A percentile compares a stretch with the other conserved stretches of the same genome.
Evolutionary conservation across 2,888 invertebrate species (phyloP).

Genomic region (Timandra comae): DNA sequence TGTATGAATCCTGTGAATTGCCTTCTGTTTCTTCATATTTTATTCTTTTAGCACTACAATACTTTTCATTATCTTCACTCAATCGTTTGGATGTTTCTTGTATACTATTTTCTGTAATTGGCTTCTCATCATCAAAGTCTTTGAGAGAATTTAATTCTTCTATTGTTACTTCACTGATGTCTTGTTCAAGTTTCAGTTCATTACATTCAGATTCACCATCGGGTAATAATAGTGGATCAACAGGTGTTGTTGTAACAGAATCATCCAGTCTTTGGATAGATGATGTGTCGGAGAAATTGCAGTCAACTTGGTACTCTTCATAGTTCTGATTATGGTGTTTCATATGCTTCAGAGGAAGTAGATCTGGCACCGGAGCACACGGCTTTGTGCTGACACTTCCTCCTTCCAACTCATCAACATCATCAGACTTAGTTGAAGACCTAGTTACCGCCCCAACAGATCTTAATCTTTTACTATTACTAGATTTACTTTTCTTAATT

Average conservation of each 20-base stretch:
- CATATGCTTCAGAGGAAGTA: constrained; percentile 60
- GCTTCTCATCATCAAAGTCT: constrained; percentile 51
- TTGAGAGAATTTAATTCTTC: constrained; percentile 53
- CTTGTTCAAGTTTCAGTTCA: constrained; percentile 56
- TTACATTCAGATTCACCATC: constrained; percentile 54
- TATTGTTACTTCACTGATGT: constrained; percentile 58
- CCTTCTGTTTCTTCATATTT: constrained; percentile 39
- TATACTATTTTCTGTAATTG: constrained; percentile 42
- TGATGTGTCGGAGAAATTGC: constrained; percentile 64
- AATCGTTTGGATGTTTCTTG: constrained; percentile 55
- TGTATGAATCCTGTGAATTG: too few species aligned
- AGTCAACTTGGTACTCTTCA: constrained; percentile 63
- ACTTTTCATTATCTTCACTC: constrained; percentile 51
- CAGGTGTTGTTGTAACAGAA: constrained; percentile 56
- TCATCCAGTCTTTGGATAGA: constrained; percentile 60
- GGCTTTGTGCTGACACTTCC: constrained; percentile 40
- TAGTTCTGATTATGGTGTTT: constrained; percentile 54
- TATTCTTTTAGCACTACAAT: constrained; percentile 49
- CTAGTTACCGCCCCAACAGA: constrained; percentile 83
- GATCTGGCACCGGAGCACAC: constrained; percentile 60
- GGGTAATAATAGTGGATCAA: constrained; percentile 64
- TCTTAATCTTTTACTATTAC: constrained; percentile 67
- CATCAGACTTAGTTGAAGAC: constrained; percentile 74
- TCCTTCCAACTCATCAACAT: constrained; percentile 42
- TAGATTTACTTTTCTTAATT: constrained; percentile 67